Conservation (phyloP, 2,113 vertebrate genomes). For the Clarias magur region DNA sequence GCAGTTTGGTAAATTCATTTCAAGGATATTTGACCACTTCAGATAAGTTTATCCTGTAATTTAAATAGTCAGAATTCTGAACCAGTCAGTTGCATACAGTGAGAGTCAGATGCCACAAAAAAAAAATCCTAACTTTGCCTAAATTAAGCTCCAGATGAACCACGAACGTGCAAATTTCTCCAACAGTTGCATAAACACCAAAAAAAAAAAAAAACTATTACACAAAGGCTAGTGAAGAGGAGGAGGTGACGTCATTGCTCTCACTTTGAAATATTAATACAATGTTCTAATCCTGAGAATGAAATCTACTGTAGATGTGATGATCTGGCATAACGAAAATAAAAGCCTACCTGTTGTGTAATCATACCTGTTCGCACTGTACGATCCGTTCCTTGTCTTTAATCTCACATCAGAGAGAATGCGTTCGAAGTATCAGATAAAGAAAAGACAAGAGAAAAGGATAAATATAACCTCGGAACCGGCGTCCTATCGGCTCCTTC, state of each 20-base stretch:
- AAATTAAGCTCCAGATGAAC: not conserved
- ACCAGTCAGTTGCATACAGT: not conserved
- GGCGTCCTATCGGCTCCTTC: not conserved
- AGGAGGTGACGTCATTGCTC: not conserved
- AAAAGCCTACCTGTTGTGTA: slow-evolving; percentile 2
- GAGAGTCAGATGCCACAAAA: no score
- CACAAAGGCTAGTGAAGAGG: no score
- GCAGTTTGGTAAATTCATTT: not conserved
- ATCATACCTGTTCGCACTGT: not conserved
- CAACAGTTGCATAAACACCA: not conserved
- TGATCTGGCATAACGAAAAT: not conserved
- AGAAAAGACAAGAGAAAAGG: not conserved
- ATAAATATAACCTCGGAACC: no score
- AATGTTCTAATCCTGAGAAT: not conserved
- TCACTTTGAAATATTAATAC: not conserved
- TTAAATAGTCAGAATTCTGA: not conserved
- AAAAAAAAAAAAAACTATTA: no score
- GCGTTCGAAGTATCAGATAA: no score
- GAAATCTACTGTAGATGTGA: not conserved
- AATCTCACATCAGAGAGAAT: not conserved
- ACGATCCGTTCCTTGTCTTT: not conserved
- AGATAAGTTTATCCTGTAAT: not conserved
- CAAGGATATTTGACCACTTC: not conserved
- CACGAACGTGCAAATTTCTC: not conserved
- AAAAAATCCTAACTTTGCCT: not conserved